Base-by-base conservation (phyloP, 1,140 invertebrate genomes). In the Hycleus phaleratus region DNA sequence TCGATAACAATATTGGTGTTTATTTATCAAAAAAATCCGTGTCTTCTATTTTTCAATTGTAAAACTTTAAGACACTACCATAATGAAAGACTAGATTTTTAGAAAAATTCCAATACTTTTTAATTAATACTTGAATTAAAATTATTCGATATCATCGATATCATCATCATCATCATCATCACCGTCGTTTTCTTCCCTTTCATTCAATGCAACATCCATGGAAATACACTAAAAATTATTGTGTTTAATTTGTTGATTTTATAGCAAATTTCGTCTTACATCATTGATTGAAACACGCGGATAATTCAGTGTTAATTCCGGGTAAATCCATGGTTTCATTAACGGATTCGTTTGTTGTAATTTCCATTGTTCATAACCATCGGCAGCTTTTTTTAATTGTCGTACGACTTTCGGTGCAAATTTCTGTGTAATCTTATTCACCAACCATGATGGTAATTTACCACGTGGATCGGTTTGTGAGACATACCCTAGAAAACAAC, bases 381-480 rank as follows among this genome's bases (percentile, higher is more conserved):
- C 70, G 12, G 87, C 85, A 7, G 91, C 91, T 70, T 91, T 89
- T 56, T 90, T 85, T 47, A 95, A 77, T 67, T 88, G 84, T 70
- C 87, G 84, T 4, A 92, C 84, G 57, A 92, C 80, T 73, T 88
- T 88, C 12, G 91, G 91, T 4, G 90, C 91, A 69, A 93, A 81
- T 68, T 89, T 88, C 65, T 91, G 86, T 26, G 91, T 93, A 47
- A 90, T 81, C 78, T 88, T 90, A 74, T 95, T 95, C 10, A 94
- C 89, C 44, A 93, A 76, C 91, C 92, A 95, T 7, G 85, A 83
- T 8, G 91, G 92, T 56, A 95, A 74, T 63, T 88, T 89, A 60
- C 92, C 92, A 74, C 87, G 84, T 11, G 91, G 92, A 74, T 95
- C 91, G 3, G 88, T 91, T 65, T 92, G 87, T 1, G 91, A 89